These are phyloP conservation scores for Xenopus borealis DNA, from an alignment of 2,113 vertebrate species.

Conservation along the genomic window DNA sequence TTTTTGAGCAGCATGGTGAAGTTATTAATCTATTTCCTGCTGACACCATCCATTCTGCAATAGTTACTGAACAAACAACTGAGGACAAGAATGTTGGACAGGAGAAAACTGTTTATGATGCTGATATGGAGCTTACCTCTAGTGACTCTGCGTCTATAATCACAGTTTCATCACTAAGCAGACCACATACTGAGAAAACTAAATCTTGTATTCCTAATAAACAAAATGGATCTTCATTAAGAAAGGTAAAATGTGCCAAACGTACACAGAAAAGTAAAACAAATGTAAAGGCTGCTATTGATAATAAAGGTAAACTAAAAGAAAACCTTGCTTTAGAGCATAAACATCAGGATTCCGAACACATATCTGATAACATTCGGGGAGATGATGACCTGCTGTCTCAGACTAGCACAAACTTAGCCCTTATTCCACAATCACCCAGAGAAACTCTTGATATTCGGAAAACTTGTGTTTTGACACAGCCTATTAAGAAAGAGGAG, in stretches of 20 bases:
- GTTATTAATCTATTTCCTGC: too few species aligned
- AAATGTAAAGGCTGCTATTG: not conserved
- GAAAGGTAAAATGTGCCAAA: constrained; percentile 41
- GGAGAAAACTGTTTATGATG: constrained; percentile 37
- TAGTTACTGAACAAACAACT: not conserved
- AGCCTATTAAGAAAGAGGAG: constrained; percentile 25
- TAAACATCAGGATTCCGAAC: not conserved
- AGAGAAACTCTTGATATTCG: constrained; percentile 1
- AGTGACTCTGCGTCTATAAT: constrained; percentile 34
- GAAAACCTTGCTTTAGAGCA: not conserved
- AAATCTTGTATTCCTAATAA: constrained; percentile 43
- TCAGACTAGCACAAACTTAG: not conserved
- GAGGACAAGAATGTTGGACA: not conserved
- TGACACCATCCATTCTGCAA: not conserved
- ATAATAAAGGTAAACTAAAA: constrained; percentile 33
- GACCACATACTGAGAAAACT: constrained; percentile 33
- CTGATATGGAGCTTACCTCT: constrained; percentile 6
- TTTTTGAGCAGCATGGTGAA: too few species aligned
- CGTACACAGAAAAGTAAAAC: not conserved
- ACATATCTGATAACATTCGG: too few species aligned
- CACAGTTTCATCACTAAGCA: constrained; percentile 38
- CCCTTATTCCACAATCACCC: not conserved
- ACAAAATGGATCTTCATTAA: not conserved
- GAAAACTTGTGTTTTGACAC: constrained; percentile 16
- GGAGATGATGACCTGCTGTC: not conserved